phyloP scores from a whole-genome alignment of 2,113 vertebrate genomes.

The Illadopsis cleaveri region DNA sequence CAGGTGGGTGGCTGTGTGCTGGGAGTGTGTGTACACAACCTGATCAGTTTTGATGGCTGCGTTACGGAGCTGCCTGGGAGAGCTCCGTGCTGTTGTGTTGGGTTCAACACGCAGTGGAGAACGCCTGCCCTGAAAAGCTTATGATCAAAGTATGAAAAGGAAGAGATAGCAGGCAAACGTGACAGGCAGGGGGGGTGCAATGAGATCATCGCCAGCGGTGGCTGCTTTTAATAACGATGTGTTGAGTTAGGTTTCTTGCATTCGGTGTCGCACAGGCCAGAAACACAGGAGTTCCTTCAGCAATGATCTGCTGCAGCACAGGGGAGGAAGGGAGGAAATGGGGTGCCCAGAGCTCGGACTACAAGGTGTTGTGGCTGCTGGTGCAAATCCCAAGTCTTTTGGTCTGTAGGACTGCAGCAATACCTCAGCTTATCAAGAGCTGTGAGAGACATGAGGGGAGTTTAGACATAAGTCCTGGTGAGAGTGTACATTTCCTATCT shows the following conservation, averaged over 20 bases:
- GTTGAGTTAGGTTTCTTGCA: background rate
- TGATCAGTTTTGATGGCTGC: background rate
- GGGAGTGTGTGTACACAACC: accelerated
- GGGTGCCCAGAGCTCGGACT: background rate
- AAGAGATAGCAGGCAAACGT: background rate
- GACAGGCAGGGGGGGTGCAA: background rate
- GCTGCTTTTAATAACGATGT: background rate
- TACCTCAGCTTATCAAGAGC: background rate
- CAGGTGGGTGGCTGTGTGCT: background rate
- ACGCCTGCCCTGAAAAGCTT: background rate
- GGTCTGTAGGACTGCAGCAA: too few relatives aligned
- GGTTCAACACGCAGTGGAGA: accelerated
- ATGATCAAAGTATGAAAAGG: background rate
- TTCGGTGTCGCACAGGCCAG: accelerated
- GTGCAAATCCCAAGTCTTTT: background rate
- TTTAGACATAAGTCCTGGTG: background rate
- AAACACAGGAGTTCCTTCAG: background rate
- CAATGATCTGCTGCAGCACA: background rate
- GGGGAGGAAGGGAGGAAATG: background rate
- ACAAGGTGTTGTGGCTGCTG: background rate
- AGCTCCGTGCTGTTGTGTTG: background rate
- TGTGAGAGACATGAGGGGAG: background rate
- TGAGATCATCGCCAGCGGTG: background rate
- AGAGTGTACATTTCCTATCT: too few relatives aligned
- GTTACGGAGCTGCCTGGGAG: background rate